Evolutionary conservation across 1,140 invertebrate genomes (phyloP), one percentile per base, ranked within the genome.

Genomic region (Pogonus chalceus): DNA sequence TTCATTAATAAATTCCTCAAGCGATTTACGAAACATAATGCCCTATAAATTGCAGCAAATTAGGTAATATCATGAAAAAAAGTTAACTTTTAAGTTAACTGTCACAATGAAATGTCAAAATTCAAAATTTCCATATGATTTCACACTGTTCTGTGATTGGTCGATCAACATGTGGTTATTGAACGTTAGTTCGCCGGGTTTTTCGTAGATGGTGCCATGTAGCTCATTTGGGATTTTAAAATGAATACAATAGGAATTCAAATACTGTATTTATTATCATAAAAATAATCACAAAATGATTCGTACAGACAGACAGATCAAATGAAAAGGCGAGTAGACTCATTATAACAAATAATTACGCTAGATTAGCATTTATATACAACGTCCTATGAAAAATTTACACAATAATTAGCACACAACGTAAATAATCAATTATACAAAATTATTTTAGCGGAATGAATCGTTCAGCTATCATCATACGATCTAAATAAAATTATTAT

Each of bases 201-300:
- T n/a, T n/a, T n/a, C n/a, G n/a, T n/a, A n/a, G n/a, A n/a, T n/a
- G n/a, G n/a, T n/a, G n/a, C n/a, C n/a, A n/a, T n/a, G n/a, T n/a
- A n/a, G n/a, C n/a, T n/a, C n/a, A n/a, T n/a, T n/a, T n/a, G n/a
- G n/a, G n/a, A n/a, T n/a, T n/a, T n/a, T n/a, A n/a, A n/a, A n/a
- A n/a, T n/a, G n/a, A 43, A 12, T 43, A 43, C 37, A 18, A 43
- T 10, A 18, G 18, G 37, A 43, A 43, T 43, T 43, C 9, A 43
- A 43, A 43, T 43, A 43, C 92, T 43, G 37, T 62, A 59, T 64
- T 63, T 62, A 64, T 62, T 58, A 61, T 65, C 62, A 62, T 65
- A 65, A 64, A 65, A 65, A 65, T 65, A 64, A 65, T 65, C 60
- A 65, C 62, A 64, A 43, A 65, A 62, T 65, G 62, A 64, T 60